Conservation (phyloP, 2,888 invertebrate genomes). For the Volucella bombylans region DNA sequence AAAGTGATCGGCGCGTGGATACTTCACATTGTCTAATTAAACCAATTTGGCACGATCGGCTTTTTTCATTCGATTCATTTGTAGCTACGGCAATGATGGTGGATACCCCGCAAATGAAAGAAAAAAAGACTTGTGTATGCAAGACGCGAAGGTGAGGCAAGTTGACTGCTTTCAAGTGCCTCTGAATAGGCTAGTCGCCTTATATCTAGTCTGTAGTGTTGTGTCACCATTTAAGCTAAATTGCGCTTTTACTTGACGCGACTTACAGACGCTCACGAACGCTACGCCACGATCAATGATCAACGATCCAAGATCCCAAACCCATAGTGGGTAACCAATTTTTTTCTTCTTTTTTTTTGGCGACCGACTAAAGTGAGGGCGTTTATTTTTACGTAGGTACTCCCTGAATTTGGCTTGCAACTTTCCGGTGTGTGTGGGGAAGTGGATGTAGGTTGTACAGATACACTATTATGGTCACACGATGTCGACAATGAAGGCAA, state of each 20-base stretch:
- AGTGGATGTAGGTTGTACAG: constrained; percentile 56
- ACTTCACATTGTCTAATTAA: constrained; percentile 70
- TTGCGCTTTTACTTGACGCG: constrained; percentile 69
- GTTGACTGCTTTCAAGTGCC: constrained; percentile 16
- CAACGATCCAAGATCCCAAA: constrained; percentile 2
- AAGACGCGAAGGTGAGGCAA: constrained; percentile 64
- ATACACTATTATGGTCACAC: constrained; percentile 39
- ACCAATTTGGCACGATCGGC: constrained; percentile 72
- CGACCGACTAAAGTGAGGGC: constrained; percentile 70
- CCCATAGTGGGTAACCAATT: constrained; percentile 58
- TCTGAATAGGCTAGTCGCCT: constrained; percentile 60
- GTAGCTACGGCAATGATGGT: background rate
- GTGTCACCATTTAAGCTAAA: constrained; percentile 72
- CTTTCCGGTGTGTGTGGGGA: constrained; percentile 60
- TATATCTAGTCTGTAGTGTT: constrained; percentile 52
- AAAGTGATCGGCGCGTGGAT: constrained; percentile 71
- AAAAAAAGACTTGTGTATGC: constrained; percentile 54
- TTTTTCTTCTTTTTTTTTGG: constrained; percentile 46
- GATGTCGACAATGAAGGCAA: constrained; percentile 5
- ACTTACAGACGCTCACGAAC: constrained; percentile 45
- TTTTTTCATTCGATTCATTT: constrained; percentile 39
- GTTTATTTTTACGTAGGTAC: constrained; percentile 67
- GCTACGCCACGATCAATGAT: constrained; percentile 20
- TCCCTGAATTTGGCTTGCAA: constrained; percentile 62
- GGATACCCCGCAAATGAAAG: constrained; percentile 59